These are phyloP conservation scores for Helleia helle DNA, from an alignment of 2,888 invertebrate genomes.

Conservation along the genomic window DNA sequence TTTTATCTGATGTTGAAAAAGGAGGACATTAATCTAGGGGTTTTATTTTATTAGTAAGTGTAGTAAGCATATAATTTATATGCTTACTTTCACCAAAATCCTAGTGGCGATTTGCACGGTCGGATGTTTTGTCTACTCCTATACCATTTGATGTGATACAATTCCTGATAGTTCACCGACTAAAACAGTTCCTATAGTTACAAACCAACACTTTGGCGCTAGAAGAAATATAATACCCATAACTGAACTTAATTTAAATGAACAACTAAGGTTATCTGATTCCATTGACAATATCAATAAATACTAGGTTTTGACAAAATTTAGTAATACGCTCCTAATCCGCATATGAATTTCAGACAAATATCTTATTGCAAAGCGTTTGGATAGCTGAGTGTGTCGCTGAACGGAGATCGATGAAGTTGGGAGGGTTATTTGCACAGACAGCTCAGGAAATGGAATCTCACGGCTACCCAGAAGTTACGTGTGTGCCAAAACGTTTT, in stretches of 20 bases:
- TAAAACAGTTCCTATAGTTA: constrained; percentile 62
- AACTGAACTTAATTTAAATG: constrained; percentile 43
- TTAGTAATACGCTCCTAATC: no score
- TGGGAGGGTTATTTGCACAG: constrained; percentile 27
- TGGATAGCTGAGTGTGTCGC: constrained; percentile 11
- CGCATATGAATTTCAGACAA: no score
- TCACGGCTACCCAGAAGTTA: constrained; percentile 22
- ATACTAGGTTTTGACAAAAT: no score
- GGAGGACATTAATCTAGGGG: no score
- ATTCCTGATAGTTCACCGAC: constrained; percentile 43
- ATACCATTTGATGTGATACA: constrained; percentile 81
- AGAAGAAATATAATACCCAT: constrained; percentile 60
- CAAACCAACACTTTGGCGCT: constrained; percentile 65
- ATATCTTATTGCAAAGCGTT: not conserved
- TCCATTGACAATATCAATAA: no score
- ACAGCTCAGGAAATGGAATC: constrained; percentile 34
- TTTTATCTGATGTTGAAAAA: no score
- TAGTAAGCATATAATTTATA: no score
- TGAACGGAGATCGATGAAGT: constrained; percentile 15
- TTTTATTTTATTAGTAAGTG: no score
- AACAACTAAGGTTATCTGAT: constrained; percentile 37
- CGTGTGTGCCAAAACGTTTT: not conserved
- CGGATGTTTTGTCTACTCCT: constrained; percentile 88
- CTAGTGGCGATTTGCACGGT: constrained; percentile 82
- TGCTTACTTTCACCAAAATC: constrained; percentile 80